Evolutionary conservation across 2,888 invertebrate species (phyloP).

Genomic region (Melinaea marsaeus): DNA sequence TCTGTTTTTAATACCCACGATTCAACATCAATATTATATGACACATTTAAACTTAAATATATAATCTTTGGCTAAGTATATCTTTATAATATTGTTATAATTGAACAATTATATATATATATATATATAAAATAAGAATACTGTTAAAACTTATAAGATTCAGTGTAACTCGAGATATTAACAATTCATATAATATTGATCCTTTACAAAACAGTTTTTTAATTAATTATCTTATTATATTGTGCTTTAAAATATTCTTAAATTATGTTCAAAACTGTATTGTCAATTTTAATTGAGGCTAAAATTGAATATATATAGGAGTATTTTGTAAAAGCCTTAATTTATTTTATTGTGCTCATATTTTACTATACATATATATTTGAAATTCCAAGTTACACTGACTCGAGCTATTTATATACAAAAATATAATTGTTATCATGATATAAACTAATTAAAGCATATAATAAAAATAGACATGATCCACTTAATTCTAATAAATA

Average conservation of each 20-base stretch:
- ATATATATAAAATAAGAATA: conserved; percentile 3
- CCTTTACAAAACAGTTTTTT: not conserved
- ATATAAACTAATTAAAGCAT: conserved; percentile 32
- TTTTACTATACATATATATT: not conserved
- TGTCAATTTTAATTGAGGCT: not conserved
- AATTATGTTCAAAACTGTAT: too few relatives aligned
- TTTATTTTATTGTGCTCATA: conserved; percentile 4
- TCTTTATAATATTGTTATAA: conserved; percentile 24
- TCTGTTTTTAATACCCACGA: conserved; percentile 6
- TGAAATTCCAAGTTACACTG: not conserved
- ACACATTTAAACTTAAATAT: conserved; percentile 9
- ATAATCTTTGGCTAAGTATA: conserved; percentile 34
- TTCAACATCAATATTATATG: conserved; percentile 10
- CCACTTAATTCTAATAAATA: conserved; percentile 21
- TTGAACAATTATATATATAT: conserved; percentile 21
- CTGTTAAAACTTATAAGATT: not conserved
- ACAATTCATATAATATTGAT: not conserved
- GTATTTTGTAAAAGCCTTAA: not conserved
- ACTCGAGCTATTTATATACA: not conserved
- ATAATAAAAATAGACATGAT: conserved; percentile 36
- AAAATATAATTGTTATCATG: not conserved
- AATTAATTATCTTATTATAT: too few relatives aligned
- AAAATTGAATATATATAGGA: not conserved
- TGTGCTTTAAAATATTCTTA: too few relatives aligned
- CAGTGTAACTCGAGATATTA: conserved; percentile 1